Evolutionary conservation across 2,888 invertebrate genomes (phyloP).

Genomic region (Eupeodes latifasciatus): DNA sequence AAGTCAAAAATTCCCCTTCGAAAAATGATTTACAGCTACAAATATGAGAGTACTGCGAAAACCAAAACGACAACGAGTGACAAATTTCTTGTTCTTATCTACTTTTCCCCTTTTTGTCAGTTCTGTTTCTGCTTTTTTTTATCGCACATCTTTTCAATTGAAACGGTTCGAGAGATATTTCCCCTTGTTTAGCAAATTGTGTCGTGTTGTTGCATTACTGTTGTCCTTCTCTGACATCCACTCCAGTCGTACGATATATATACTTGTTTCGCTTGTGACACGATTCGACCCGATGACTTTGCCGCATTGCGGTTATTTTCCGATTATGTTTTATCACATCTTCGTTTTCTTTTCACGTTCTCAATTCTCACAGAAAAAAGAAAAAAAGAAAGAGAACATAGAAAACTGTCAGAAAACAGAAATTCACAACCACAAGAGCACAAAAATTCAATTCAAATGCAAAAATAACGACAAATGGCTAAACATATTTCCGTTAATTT

Average conservation of each 20-base stretch:
- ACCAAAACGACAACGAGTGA: not conserved
- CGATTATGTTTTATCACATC: slow-evolving; percentile 77
- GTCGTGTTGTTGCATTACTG: slow-evolving; percentile 45
- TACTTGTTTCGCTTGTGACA: slow-evolving; percentile 77
- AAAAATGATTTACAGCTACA: slow-evolving; percentile 55
- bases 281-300: slow-evolving; percentile 82
- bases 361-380: not conserved
- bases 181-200: slow-evolving; percentile 43
- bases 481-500: slow-evolving; percentile 41
- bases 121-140: slow-evolving; percentile 8
- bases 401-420: slow-evolving; percentile 68
- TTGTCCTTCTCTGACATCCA: slow-evolving; percentile 70
- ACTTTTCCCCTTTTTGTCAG: slow-evolving; percentile 41
- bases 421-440: not conserved
- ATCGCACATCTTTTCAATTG: slow-evolving; percentile 42
- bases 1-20: slow-evolving; percentile 37
- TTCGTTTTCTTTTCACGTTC: not conserved
- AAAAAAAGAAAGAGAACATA: not conserved
- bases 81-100: slow-evolving; percentile 66
- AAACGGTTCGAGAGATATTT: slow-evolving; percentile 63
- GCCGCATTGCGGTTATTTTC: slow-evolving; percentile 85
- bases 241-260: slow-evolving; percentile 77
- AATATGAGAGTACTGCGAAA: not conserved
- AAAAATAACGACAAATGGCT: not conserved
- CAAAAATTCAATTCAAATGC: not conserved